These are phyloP conservation scores for Halcyon leucocephala DNA, from an alignment of 2,797 vertebrate genomes.

Conservation along the genomic window DNA sequence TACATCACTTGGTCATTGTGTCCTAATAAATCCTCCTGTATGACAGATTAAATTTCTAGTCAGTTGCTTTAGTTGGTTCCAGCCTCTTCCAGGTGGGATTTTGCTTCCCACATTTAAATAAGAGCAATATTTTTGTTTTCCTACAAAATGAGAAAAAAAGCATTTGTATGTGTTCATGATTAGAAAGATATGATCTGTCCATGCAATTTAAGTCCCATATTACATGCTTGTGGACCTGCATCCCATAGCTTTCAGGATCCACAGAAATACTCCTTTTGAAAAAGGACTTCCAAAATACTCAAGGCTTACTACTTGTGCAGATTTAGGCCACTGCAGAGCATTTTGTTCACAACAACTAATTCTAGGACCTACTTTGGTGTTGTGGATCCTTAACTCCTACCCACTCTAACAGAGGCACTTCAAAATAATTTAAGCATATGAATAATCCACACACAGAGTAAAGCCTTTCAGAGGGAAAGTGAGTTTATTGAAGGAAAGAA, in stretches of 20 bases:
- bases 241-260: neutral
- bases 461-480: slow-evolving; percentile 32
- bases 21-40: neutral
- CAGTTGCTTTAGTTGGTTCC: neutral
- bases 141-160: neutral
- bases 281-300: neutral
- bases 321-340: slow-evolving; percentile 6
- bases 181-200: neutral
- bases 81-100: neutral
- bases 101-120: neutral
- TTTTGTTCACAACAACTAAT: slow-evolving; percentile 23
- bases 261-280: neutral
- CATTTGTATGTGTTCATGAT: neutral
- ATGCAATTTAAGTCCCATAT: neutral
- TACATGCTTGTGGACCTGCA: neutral
- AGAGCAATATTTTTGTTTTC: neutral
- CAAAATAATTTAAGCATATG: slow-evolving; percentile 56
- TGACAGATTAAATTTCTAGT: neutral
- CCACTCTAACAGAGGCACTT: slow-evolving; percentile 32
- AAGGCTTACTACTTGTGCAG: neutral
- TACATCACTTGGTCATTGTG: neutral
- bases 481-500: slow-evolving; percentile 14
- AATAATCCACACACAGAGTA: slow-evolving; percentile 19
- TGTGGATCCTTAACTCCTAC: slow-evolving; percentile 30
- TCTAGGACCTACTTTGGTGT: slow-evolving; percentile 15